phyloP scores from a whole-genome alignment of 2,113 vertebrate species.

The Nothocercus nigrocapillus region DNA sequence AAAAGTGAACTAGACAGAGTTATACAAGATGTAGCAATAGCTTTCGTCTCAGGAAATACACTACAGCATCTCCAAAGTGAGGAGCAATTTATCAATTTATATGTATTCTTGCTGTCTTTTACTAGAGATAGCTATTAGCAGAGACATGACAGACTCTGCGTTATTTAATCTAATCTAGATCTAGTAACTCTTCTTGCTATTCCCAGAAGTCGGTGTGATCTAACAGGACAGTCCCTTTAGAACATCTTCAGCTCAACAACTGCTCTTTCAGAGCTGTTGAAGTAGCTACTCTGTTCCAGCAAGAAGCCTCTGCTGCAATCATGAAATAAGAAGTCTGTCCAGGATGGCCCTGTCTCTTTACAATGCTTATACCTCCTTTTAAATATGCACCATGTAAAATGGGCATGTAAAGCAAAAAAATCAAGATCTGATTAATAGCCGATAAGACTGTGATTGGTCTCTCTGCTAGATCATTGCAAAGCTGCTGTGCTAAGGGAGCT shows the following conservation, averaged over 20 bases:
- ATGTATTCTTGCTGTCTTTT: conserved; percentile 6
- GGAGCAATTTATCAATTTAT: background rate
- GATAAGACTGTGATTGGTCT: background rate
- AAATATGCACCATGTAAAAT: background rate
- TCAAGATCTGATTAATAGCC: background rate
- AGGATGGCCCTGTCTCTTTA: background rate
- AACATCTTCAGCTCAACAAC: background rate
- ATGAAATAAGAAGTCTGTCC: background rate
- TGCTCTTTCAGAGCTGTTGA: background rate
- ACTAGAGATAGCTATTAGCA: background rate
- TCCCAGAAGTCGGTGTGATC: background rate
- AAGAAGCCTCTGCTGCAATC: background rate
- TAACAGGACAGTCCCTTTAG: background rate
- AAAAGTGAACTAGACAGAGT: background rate
- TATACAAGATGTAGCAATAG: background rate
- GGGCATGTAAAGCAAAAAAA: background rate
- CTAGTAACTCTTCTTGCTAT: background rate
- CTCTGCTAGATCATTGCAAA: background rate
- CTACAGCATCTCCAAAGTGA: background rate
- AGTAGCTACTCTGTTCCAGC: background rate
- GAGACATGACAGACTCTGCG: background rate
- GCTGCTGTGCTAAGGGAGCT: background rate
- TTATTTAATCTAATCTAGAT: conserved; percentile 15
- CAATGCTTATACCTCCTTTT: background rate
- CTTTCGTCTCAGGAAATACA: background rate